These are phyloP conservation scores for Leptopilina clavipes DNA, from an alignment of 1,140 invertebrate genomes.

Conservation along the genomic window DNA sequence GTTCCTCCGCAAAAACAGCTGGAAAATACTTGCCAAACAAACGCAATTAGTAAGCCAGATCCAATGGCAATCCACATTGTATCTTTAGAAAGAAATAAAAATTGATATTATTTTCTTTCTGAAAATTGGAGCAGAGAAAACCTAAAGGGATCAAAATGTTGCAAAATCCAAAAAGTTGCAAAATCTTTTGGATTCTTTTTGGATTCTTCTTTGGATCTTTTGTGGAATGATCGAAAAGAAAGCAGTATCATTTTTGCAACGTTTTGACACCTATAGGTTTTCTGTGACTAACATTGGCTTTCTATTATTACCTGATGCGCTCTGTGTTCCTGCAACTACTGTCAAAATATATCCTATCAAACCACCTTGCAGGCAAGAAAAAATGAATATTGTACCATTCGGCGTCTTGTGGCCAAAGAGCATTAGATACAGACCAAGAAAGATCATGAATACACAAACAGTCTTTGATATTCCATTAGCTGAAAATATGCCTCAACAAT, in stretches of 20 bases:
- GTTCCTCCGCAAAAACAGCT: not conserved
- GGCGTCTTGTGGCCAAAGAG: conserved; percentile 80
- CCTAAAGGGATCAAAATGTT: no score
- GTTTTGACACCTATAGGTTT: no score
- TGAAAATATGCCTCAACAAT: conserved; percentile 47
- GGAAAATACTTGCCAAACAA: not conserved
- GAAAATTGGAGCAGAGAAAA: no score
- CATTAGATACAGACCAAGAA: conserved; percentile 78
- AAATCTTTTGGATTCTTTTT: no score
- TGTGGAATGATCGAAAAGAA: no score
- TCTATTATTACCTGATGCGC: conserved; percentile 33
- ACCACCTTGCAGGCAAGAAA: conserved; percentile 72
- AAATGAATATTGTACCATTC: conserved; percentile 77
- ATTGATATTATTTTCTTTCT: no score
- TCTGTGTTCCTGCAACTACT: conserved; percentile 41
- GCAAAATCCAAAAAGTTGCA: no score
- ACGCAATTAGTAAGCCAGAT: not conserved
- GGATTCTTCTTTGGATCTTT: no score
- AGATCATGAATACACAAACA: conserved; percentile 74
- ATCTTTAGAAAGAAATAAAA: not conserved
- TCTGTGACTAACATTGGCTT: no score
- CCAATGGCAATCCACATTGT: conserved; percentile 11
- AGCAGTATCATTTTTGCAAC: no score
- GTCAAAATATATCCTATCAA: conserved; percentile 73
- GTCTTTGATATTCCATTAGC: conserved; percentile 68